A percentile compares a stretch with the other conserved stretches of the same genome.
These are phyloP conservation scores for Eptesicus fuscus DNA, from an alignment of 2,113 vertebrate genomes.

Conservation along the genomic window DNA sequence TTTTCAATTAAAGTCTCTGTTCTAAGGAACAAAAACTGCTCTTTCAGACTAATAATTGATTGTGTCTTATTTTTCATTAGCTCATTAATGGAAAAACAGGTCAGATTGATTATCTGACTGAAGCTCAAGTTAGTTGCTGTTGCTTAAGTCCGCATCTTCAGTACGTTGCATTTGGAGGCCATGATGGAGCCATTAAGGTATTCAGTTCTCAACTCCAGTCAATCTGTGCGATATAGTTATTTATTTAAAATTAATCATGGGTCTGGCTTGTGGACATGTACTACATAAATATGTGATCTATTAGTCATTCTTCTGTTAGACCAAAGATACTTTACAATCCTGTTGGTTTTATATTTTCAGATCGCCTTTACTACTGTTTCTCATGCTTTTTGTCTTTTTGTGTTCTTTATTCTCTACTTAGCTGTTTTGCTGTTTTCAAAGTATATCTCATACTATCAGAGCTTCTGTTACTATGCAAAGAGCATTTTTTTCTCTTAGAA, in stretches of 20 bases:
- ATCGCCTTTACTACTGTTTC: not conserved
- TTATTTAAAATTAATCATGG: not conserved
- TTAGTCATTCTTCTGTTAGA: not conserved
- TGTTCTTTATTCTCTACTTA: not conserved
- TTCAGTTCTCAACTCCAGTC: not conserved
- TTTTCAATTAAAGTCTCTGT: conserved; percentile 43
- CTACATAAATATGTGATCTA: not conserved
- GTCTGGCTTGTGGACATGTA: not conserved
- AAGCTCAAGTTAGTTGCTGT: conserved; percentile 87
- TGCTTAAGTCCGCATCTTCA: conserved; percentile 83
- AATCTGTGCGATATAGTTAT: not conserved
- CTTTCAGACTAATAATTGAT: not conserved
- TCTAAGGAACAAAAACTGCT: conserved; percentile 3
- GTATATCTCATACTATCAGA: not conserved
- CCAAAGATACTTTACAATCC: not conserved
- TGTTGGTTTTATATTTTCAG: not conserved
- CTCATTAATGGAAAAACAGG: conserved; percentile 87
- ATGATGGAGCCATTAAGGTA: conserved; percentile 90
- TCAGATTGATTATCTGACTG: conserved; percentile 83
- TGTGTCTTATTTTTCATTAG: conserved; percentile 79
- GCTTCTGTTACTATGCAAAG: not conserved
- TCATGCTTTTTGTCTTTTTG: not conserved
- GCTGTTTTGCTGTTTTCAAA: not conserved
- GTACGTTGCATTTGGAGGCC: conserved; percentile 86
- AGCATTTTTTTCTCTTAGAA: not conserved